These are phyloP conservation scores for Buathra laborator DNA, from an alignment of 2,888 invertebrate species.

Conservation along the genomic window DNA sequence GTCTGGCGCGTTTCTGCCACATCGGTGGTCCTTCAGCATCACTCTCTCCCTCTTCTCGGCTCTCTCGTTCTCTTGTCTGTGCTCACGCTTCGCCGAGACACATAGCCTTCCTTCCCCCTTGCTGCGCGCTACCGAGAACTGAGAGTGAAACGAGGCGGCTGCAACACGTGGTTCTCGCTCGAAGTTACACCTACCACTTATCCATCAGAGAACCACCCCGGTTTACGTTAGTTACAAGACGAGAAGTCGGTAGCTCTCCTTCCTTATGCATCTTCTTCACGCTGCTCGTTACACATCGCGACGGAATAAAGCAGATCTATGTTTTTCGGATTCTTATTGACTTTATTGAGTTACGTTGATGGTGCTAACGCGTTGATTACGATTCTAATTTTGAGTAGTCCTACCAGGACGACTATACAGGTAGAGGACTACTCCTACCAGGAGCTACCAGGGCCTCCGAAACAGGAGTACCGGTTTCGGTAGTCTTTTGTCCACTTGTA, in stretches of 20 bases:
- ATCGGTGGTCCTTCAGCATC: slow-evolving; percentile 29
- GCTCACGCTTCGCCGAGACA: slow-evolving; percentile 38
- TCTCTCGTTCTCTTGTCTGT: slow-evolving; percentile 42
- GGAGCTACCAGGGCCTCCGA: no score
- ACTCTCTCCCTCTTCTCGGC: slow-evolving; percentile 26
- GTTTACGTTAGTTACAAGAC: slow-evolving; percentile 48
- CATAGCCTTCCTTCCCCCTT: neutral
- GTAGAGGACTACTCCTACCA: no score
- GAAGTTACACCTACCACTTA: slow-evolving; percentile 72
- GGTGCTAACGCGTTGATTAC: no score
- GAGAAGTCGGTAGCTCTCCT: slow-evolving; percentile 32
- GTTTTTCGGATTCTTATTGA: neutral
- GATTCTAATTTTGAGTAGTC: no score
- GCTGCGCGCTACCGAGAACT: slow-evolving; percentile 25
- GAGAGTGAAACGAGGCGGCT: slow-evolving; percentile 70
- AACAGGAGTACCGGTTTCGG: no score
- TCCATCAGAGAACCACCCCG: slow-evolving; percentile 50
- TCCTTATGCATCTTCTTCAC: neutral
- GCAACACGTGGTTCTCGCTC: slow-evolving; percentile 78
- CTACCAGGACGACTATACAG: no score
- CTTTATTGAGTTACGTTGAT: neutral
- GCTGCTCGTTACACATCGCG: neutral
- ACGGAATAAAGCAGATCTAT: neutral
- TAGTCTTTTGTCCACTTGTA: no score
- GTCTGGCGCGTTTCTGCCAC: slow-evolving; percentile 68